phyloP scores from a whole-genome alignment of 37 sponge, comb jelly and placozoan genomes.

The Aplysina aerophoba region DNA sequence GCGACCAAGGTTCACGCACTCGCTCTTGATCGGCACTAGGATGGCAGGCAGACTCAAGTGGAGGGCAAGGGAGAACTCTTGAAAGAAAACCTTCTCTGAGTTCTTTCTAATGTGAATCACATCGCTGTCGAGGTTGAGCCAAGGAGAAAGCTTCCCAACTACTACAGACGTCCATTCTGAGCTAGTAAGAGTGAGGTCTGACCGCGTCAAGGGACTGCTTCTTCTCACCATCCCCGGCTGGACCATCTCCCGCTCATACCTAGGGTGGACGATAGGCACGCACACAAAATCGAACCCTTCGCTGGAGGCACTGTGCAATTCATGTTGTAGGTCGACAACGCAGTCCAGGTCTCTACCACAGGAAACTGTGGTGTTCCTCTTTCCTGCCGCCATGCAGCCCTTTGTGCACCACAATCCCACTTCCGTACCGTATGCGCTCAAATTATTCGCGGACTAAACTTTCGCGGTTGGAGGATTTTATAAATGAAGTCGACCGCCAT shows the following conservation, averaged over 20 bases:
- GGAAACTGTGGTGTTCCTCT: constrained; percentile 43
- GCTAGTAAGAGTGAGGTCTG: constrained; percentile 65
- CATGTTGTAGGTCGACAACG: constrained; percentile 51
- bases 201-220: constrained; percentile 73
- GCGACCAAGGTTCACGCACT: constrained; percentile 54
- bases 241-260: constrained; percentile 72
- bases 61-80: constrained; percentile 49
- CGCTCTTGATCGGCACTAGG: constrained; percentile 34
- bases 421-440: too few species aligned
- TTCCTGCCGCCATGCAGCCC: background rate
- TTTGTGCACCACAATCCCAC: too few species aligned
- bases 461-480: too few species aligned
- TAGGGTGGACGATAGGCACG: constrained; percentile 78
- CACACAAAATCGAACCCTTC: constrained; percentile 83
- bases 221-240: background rate
- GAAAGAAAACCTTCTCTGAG: constrained; percentile 72
- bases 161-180: constrained; percentile 75
- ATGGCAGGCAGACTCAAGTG: constrained; percentile 66
- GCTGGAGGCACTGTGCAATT: constrained; percentile 38
- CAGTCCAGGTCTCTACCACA: constrained; percentile 77
- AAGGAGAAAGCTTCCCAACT: constrained; percentile 91
- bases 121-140: constrained; percentile 84
- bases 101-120: constrained; percentile 40
- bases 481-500: too few species aligned
- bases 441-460: too few species aligned